A percentile compares a stretch with the other conserved stretches of the same genome.
These are phyloP conservation scores for Elysia chlorotica DNA, from an alignment of 1,140 invertebrate species.

Conservation along the genomic window DNA sequence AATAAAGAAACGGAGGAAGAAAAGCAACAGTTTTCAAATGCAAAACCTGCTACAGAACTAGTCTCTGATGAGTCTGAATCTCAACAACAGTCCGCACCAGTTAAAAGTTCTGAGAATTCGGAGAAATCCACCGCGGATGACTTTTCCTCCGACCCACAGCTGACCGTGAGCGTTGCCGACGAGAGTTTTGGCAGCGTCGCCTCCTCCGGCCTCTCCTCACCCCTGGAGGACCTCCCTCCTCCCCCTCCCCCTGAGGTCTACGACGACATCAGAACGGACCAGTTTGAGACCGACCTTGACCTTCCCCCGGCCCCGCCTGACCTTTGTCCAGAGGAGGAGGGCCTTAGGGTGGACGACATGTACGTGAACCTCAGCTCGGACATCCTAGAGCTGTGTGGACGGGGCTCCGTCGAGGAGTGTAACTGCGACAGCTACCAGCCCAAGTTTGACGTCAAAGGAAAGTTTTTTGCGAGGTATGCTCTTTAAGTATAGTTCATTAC, in stretches of 20 bases:
- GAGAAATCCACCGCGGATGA: no score
- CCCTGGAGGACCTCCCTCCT: background rate
- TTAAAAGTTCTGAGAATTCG: no score
- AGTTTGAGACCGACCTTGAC: background rate
- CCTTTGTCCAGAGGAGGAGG: background rate
- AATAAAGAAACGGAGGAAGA: no score
- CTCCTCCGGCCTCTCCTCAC: background rate
- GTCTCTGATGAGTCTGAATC: no score
- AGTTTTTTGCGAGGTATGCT: conserved; percentile 15
- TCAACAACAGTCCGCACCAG: no score
- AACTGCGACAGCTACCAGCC: conserved; percentile 12
- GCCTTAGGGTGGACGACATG: background rate
- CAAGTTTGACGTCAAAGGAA: conserved; percentile 8
- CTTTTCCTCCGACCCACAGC: background rate
- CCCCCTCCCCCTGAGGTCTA: conserved; percentile 16
- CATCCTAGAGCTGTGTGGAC: background rate
- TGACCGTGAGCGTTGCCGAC: background rate
- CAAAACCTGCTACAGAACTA: no score
- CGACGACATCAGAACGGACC: background rate
- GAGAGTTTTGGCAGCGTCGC: background rate
- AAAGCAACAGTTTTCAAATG: no score
- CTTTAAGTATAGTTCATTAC: background rate
- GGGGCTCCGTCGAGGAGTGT: conserved; percentile 8
- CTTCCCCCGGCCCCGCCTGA: conserved; percentile 6
- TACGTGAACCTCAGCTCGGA: conserved; percentile 4